A percentile compares a stretch with the other conserved stretches of the same genome.
Conservation (phyloP, 2,797 vertebrate genomes). For the Acanthurus tractus region DNA sequence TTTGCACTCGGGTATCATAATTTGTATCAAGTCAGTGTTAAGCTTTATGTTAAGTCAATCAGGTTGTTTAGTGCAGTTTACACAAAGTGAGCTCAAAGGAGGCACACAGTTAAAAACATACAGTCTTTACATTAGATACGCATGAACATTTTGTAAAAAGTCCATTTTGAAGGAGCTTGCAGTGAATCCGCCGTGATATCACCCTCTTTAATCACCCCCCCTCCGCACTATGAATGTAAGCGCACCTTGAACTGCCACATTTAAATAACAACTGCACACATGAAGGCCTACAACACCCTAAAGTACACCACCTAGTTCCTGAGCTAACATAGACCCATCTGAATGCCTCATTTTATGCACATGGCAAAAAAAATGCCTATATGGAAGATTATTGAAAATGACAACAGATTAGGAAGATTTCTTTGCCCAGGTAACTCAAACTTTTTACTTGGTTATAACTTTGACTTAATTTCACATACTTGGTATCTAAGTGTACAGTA, state of each 20-base stretch:
- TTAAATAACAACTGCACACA: conserved; percentile 1
- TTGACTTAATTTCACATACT: background rate
- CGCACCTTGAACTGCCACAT: conserved; percentile 31
- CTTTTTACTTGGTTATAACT: background rate
- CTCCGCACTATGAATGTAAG: conserved; percentile 56
- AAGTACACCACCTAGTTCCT: background rate
- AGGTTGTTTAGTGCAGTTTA: conserved; percentile 12
- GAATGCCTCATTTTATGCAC: conserved; percentile 1
- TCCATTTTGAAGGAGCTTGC: background rate
- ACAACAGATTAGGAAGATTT: too few species aligned
- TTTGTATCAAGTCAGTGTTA: conserved; percentile 11
- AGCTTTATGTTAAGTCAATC: conserved; percentile 24
- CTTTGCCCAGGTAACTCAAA: too few species aligned
- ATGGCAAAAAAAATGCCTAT: background rate
- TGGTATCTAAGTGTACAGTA: too few species aligned
- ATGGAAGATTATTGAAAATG: conserved; percentile 3
- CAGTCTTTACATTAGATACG: conserved; percentile 7
- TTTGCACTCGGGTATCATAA: conserved; percentile 16
- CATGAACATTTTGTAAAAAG: conserved; percentile 38
- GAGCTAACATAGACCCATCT: background rate
- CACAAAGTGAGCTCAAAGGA: background rate
- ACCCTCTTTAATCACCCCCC: conserved; percentile 18
- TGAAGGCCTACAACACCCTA: background rate
- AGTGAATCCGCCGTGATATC: conserved; percentile 2
- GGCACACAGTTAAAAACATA: background rate